Conservation (phyloP, 2,888 invertebrate species). For the Netelia inedita region DNA sequence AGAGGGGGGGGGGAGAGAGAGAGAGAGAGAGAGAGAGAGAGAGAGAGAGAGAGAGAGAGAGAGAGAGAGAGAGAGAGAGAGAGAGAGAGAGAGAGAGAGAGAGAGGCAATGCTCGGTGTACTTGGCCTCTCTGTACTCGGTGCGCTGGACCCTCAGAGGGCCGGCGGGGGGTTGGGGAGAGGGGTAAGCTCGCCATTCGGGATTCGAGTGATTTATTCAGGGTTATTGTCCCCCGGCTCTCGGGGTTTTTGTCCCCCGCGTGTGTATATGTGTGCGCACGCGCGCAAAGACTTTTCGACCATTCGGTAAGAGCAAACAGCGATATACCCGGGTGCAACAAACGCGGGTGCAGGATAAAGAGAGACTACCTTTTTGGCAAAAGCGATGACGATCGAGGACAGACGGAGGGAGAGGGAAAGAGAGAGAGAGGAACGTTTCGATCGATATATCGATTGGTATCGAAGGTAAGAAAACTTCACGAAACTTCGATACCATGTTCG, state of each 20-base stretch:
- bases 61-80: too few species aligned
- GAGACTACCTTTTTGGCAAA: constrained; percentile 1
- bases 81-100: too few species aligned
- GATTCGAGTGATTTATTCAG: constrained; percentile 79
- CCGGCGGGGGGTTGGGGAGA: background rate
- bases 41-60: background rate
- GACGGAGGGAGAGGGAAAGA: background rate
- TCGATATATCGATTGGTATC: too few species aligned
- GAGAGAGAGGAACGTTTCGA: background rate
- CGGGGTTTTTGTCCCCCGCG: constrained; percentile 75
- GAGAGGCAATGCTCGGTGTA: background rate
- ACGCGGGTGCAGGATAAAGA: background rate
- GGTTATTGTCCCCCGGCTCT: constrained; percentile 79
- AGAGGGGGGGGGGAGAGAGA: too few species aligned
- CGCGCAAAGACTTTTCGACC: constrained; percentile 5
- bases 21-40: too few species aligned
- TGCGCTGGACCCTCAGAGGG: constrained; percentile 16
- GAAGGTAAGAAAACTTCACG: too few species aligned
- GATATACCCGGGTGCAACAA: background rate
- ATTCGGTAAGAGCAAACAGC: background rate
- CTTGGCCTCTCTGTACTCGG: background rate
- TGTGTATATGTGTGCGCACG: background rate
- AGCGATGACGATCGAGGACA: background rate
- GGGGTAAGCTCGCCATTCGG: constrained; percentile 35
- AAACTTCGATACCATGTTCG: too few species aligned